Base-by-base conservation (phyloP, 2,797 vertebrate genomes). In the Tinamus major region DNA sequence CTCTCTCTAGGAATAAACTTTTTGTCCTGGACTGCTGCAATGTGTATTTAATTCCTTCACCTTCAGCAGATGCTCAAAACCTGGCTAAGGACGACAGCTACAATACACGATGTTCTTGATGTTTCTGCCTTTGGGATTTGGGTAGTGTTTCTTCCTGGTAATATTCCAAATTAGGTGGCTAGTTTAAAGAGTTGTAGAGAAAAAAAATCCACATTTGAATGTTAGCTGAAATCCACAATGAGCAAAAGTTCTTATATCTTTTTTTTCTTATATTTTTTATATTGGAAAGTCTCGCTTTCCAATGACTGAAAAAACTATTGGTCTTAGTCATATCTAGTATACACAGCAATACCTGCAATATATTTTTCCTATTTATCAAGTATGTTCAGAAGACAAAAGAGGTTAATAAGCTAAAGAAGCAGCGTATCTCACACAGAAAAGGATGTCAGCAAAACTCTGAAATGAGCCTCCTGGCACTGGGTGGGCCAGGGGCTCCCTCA, bases 401-500 rank as follows among this genome's bases (percentile, higher is more conserved):
- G n/a, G 44, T 76, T 72, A 87, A 56, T 0, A 5, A 95, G 27
- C n/a, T 35, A 37, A 64, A 91, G 39, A 48, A 84, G 37, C 20
- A 44, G 35, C 2, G 10, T 69, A 41, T 61, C 39, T 84, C 91
- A 12, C 79, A 46, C 70, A 74, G 69, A 79, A 95, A 87, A n/a
- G 29, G 63, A 76, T 2, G 31, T 67, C 83, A 89, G 24, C 51
- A 91, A 87, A 91, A 37, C 46, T 70, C 46, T 51, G 79, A 87
- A 76, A 92, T 41, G 65, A 92, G 59, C 87, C 81, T 89, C 81
- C 56, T 84, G 89, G 77, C 70, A 46, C 72, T 77, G 85, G 87
- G 76, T 91, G 82, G 63, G 48, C 82, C 72, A 80, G 62, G 62
- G 72, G 19, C 67, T 95, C 85, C 72, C 62, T 76, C 63, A 61